Conservation (phyloP, 1,140 invertebrate genomes). For the Musca vetustissima region DNA sequence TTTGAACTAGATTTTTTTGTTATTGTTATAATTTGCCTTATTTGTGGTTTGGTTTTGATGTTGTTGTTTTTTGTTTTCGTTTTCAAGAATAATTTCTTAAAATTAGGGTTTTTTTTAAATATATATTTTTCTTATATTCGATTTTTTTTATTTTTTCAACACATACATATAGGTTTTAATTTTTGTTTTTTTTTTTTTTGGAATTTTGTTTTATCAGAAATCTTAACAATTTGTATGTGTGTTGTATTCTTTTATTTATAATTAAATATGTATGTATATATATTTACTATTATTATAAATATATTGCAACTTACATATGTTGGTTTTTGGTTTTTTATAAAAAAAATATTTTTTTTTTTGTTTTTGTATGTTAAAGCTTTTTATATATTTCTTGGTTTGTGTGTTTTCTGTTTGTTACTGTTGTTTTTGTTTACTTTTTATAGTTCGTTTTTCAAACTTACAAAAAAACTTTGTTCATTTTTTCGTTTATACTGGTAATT, state of each 20-base stretch:
- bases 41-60: no score
- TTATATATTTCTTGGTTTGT: slow-evolving; percentile 10
- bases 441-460: slow-evolving; percentile 26
- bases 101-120: no score
- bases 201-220: no score
- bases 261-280: slow-evolving; percentile 23
- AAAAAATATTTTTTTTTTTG: slow-evolving; percentile 21
- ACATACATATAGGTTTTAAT: neutral
- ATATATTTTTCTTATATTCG: no score
- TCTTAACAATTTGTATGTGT: neutral
- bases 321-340: slow-evolving; percentile 7
- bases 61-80: no score
- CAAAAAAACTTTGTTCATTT: slow-evolving; percentile 6
- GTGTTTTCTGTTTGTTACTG: no score
- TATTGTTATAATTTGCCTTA: no score
- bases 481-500: no score
- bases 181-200: no score
- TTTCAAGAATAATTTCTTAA: no score
- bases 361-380: slow-evolving; percentile 22
- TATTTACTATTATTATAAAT: slow-evolving; percentile 9
- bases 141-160: neutral
- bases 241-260: slow-evolving; percentile 8
- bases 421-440: slow-evolving; percentile 15
- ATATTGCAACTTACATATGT: slow-evolving; percentile 23
- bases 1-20: no score